Evolutionary conservation across 2,888 invertebrate species (phyloP), one percentile per base, ranked within the genome.

Genomic region (Harpalus rubripes): DNA sequence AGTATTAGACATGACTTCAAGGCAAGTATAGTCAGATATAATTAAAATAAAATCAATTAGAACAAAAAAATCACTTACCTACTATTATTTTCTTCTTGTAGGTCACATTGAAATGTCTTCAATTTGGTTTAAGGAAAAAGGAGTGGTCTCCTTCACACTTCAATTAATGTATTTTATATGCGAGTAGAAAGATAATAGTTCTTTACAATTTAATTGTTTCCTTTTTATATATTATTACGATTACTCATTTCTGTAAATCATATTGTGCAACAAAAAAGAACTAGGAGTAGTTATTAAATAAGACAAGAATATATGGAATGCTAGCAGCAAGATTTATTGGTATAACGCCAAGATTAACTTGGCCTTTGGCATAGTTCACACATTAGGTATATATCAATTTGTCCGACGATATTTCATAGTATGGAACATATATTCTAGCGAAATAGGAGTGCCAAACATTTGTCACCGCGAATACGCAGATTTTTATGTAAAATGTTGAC

Each of bases 301-400:
- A 52, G 44, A 12, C 44, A 52, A 52, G 44, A 32, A 52, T 52
- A 52, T 52, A 52, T 52, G 44, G 44, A 52, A 52, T 12, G 44
- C 44, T 12, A 52, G 44, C 44, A 12, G 12, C 10, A 52, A 52
- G 44, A 52, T 52, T 52, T 52, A 52, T 52, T 52, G 44, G 44
- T 52, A 52, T 52, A 52, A 52, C 44, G 44, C 44, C 44, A 52
- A 52, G 44, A 52, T 52, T 52, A 52, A 52, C 44, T 52, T 52
- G 44, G 44, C 44, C 44, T 52, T 52, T 52, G 44, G 44, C 44
- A 52, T 8, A 52, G 44, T 52, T 52, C 44, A 52, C 44, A 52
- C 44, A 52, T 52, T 52, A 52, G 44, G 44, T 8, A 52, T 52
- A 52, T 52, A 52, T 52, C 44, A 52, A 52, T 52, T 52, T 52